Evolutionary conservation across 2,888 invertebrate genomes (phyloP).

Genomic region (Morpho deidamia): DNA sequence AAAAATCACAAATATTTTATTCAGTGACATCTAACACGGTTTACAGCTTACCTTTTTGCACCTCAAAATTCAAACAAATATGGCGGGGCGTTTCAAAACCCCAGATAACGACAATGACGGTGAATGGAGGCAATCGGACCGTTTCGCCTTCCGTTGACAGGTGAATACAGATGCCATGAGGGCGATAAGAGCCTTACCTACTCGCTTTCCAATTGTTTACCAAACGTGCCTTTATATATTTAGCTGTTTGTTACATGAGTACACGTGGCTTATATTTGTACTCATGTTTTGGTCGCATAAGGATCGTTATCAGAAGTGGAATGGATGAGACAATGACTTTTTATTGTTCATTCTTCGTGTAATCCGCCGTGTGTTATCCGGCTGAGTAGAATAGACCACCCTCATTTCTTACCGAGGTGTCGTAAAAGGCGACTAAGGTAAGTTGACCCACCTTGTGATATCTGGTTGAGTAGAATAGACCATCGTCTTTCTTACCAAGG

Average conservation of each 20-base stretch:
- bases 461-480: too few species aligned
- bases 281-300: too few species aligned
- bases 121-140: constrained; percentile 3
- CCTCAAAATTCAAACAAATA: not conserved
- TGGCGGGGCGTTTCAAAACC: constrained; percentile 3
- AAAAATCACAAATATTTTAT: too few species aligned
- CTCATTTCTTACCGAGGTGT: too few species aligned
- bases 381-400: too few species aligned
- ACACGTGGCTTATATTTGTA: too few species aligned
- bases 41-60: not conserved
- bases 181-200: constrained; percentile 3
- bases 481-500: too few species aligned
- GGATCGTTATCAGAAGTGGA: not conserved
- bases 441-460: too few species aligned
- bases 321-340: not conserved
- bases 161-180: constrained; percentile 8
- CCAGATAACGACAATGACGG: constrained; percentile 5
- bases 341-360: too few species aligned
- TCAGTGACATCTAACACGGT: too few species aligned
- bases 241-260: not conserved
- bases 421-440: too few species aligned
- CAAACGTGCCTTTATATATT: constrained; percentile 3
- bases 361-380: too few species aligned
- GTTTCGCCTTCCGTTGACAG: constrained; percentile 8
- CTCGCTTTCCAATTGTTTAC: constrained; percentile 3